These are phyloP conservation scores for Mesembrinibis cayennensis DNA, from an alignment of 2,113 vertebrate species.

Conservation along the genomic window DNA sequence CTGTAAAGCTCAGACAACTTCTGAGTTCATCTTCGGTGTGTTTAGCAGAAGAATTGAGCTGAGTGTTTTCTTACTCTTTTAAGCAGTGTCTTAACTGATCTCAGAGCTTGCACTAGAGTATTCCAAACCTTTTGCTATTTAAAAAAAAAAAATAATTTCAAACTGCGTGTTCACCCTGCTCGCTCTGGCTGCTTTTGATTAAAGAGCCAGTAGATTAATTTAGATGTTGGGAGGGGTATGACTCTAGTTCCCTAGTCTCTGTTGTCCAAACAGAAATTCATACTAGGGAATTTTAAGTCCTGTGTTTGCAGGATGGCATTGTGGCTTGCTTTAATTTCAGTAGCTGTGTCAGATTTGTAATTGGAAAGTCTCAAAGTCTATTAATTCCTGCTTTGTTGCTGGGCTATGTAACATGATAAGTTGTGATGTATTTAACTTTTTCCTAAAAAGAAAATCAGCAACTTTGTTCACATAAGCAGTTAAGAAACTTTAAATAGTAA, in stretches of 20 bases:
- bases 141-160: background rate
- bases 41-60: background rate
- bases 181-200: background rate
- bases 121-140: background rate
- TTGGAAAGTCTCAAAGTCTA: background rate
- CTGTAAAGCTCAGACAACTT: background rate
- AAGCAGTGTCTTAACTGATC: background rate
- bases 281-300: background rate
- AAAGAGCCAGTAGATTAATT: background rate
- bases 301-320: background rate
- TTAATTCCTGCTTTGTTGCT: background rate
- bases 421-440: background rate
- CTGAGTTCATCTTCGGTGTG: background rate
- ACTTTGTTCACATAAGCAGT: background rate
- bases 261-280: background rate
- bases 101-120: background rate
- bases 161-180: background rate
- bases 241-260: background rate
- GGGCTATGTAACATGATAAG: accelerated
- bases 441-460: background rate
- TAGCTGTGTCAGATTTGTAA: background rate
- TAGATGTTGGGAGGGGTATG: background rate
- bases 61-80: background rate
- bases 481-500: background rate
- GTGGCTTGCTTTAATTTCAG: background rate